phyloP scores from a whole-genome alignment of 2,797 vertebrate species.

The Gallinago solitaria region DNA sequence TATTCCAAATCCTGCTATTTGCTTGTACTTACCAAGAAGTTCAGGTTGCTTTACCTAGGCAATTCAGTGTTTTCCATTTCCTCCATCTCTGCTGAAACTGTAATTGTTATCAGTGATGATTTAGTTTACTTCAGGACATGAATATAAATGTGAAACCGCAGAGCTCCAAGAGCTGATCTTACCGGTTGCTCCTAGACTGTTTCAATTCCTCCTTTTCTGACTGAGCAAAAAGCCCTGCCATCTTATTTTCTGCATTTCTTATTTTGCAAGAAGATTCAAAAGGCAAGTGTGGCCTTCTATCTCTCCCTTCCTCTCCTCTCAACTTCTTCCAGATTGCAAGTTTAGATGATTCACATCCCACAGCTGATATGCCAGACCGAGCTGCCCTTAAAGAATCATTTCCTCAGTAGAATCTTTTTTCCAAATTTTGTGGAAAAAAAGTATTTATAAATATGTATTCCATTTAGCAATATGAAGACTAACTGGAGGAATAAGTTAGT shows the following conservation, averaged over 20 bases:
- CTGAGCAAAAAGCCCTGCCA: neutral
- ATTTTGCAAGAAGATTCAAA: neutral
- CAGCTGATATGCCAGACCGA: neutral
- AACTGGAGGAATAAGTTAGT: neutral
- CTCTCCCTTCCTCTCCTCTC: neutral
- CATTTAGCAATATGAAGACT: no score
- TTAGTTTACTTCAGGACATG: neutral
- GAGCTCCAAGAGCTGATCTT: neutral
- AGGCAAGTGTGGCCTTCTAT: neutral
- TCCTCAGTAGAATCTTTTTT: neutral
- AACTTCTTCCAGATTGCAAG: accelerated
- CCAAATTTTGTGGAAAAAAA: neutral
- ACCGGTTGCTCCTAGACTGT: neutral
- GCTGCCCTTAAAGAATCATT: neutral
- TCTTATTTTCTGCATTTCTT: neutral
- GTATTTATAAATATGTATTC: neutral
- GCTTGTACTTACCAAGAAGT: neutral
- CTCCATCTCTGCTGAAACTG: neutral
- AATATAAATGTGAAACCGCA: neutral
- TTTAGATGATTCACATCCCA: neutral
- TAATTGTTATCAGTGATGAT: neutral
- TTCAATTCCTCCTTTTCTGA: neutral
- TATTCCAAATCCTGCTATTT: neutral
- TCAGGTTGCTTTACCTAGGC: neutral
- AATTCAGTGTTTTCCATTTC: neutral